These are phyloP conservation scores for Zaprionus bogoriensis DNA, from an alignment of 2,888 invertebrate species.

Conservation along the genomic window DNA sequence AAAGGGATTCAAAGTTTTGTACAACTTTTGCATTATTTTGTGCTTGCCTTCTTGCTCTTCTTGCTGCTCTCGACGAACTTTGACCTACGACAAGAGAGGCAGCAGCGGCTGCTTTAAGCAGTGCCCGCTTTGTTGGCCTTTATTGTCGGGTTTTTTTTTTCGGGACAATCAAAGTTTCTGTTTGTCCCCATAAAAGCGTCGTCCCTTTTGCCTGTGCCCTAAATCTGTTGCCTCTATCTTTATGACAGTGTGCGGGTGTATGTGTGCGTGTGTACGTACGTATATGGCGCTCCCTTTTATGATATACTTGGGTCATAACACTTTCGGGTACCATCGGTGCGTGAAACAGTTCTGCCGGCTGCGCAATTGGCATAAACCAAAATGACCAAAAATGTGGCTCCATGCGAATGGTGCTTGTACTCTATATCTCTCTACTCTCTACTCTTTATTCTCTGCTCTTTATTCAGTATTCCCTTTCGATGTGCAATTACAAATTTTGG, in stretches of 20 bases:
- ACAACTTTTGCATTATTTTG: constrained; percentile 16
- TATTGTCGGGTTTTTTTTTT: not conserved
- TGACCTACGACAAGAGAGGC: constrained; percentile 36
- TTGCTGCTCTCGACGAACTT: constrained; percentile 25
- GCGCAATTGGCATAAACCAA: constrained; percentile 35
- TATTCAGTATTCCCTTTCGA: not conserved
- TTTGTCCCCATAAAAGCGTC: constrained; percentile 35
- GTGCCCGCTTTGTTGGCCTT: constrained; percentile 5
- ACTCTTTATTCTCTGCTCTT: no score
- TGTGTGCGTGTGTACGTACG: not conserved
- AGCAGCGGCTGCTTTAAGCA: constrained; percentile 9
- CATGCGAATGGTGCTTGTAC: not conserved
- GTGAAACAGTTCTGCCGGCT: constrained; percentile 17
- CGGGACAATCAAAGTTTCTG: constrained; percentile 43
- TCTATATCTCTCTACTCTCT: no score
- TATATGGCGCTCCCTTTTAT: constrained; percentile 33
- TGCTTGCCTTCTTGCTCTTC: constrained; percentile 3
- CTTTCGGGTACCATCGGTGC: constrained; percentile 37
- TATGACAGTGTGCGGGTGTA: constrained; percentile 20
- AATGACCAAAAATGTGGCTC: constrained; percentile 11
- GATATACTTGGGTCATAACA: constrained; percentile 39
- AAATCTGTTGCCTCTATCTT: constrained; percentile 39
- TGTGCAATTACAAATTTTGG: not conserved
- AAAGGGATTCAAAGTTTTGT: not conserved
- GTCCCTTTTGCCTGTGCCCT: constrained; percentile 24